Evolutionary conservation across 2,797 vertebrate species (phyloP), one percentile per base, ranked within the genome.

Genomic region (Cyprinodon diabolis): DNA sequence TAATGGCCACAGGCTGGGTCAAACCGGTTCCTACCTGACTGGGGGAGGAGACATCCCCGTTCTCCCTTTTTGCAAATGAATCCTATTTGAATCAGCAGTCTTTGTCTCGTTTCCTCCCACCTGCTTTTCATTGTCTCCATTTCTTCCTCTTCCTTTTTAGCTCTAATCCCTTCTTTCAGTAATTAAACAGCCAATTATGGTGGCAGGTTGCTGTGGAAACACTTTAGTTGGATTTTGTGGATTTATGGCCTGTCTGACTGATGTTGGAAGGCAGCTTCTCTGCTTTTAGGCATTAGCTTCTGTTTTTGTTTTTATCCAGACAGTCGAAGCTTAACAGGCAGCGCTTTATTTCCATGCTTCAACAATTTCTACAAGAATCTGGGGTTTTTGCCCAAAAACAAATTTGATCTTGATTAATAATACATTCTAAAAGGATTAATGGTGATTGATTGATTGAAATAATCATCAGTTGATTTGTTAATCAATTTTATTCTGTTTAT

Each of bases 141-240:
- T 37, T 49, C 62, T 43, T 15, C 40, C 23, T 37, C 52, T 23
- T 74, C 68, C 69, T 51, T 71, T 77, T 72, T 58, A 84, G 19
- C 72, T 54, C 65, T 68, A 79, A 81, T 74, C 75, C 68, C 71
- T 74, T 71, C 72, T 77, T 77, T 77, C 65, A 63, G 4, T 43
- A 45, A 43, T 45, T 65, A 65, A 23, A 45, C 40, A 3, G 21
- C 49, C 62, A 67, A n/a, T 81, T 78, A 76, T 76, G 71, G 25
- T 60, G 17, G 65, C 47, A 72, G 68, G 87, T 89, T 90, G 84
- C 86, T 57, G 75, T 89, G 87, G 90, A 84, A 86, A 90, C 69
- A 0, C 69, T 82, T 81, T 15, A 70, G 52, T 45, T 79, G 69
- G 51, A 69, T 76, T 80, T 56, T 37, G 40, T 63, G 55, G 56